Conservation (phyloP, 2,888 invertebrate genomes). For the Diaprepes abbreviatus region DNA sequence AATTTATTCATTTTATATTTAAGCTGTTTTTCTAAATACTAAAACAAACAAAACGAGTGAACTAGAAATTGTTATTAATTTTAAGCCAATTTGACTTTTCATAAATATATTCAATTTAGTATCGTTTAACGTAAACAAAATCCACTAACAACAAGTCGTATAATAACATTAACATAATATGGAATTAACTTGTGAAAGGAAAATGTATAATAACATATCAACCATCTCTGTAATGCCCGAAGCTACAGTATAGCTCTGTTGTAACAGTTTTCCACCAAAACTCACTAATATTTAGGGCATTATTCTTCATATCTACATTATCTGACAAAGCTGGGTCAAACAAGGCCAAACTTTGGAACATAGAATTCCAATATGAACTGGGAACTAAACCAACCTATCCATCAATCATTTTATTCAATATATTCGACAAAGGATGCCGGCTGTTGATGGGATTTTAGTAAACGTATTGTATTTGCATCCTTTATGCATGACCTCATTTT, state of each 20-base stretch:
- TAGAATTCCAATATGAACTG: constrained; percentile 3
- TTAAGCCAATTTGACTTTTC: no score
- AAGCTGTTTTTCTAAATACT: no score
- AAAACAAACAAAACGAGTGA: no score
- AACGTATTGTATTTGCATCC: background rate
- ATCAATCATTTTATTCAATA: constrained; percentile 13
- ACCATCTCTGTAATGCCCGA: background rate
- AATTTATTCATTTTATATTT: no score
- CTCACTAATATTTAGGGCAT: constrained; percentile 20
- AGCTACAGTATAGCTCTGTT: background rate
- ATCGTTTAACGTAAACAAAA: no score
- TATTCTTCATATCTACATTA: constrained; percentile 25
- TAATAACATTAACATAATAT: no score
- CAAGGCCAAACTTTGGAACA: constrained; percentile 11
- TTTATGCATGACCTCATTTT: no score
- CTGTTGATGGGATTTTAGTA: constrained; percentile 2
- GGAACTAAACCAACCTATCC: constrained; percentile 3
- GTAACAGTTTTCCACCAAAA: constrained; percentile 5
- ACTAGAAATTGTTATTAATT: no score
- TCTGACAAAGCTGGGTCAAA: constrained; percentile 34
- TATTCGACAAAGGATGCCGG: constrained; percentile 4
- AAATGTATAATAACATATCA: background rate
- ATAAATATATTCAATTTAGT: no score
- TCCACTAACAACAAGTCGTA: no score
- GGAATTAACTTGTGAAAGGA: no score